These are phyloP conservation scores for Leptodactylus fallax DNA, from an alignment of 2,797 vertebrate genomes.

Conservation along the genomic window DNA sequence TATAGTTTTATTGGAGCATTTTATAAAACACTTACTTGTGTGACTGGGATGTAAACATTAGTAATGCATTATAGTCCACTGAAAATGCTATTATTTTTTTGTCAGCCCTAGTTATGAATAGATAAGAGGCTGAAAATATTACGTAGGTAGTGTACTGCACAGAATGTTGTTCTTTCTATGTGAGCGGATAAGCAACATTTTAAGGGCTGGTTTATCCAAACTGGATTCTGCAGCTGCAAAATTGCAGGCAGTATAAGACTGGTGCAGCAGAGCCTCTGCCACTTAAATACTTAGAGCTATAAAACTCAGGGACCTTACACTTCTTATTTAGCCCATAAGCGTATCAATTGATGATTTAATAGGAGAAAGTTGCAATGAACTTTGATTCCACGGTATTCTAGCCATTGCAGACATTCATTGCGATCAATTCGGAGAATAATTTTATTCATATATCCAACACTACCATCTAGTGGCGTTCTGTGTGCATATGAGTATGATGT, in stretches of 20 bases:
- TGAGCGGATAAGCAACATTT: slow-evolving; percentile 14
- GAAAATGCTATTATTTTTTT: neutral
- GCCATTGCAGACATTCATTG: slow-evolving; percentile 47
- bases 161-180: neutral
- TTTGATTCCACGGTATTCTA: slow-evolving; percentile 62
- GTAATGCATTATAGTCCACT: neutral
- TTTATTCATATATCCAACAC: slow-evolving; percentile 53
- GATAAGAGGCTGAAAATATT: neutral
- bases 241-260: slow-evolving; percentile 27
- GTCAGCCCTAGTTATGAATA: neutral
- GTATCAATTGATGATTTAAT: slow-evolving; percentile 64
- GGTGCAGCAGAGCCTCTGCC: slow-evolving; percentile 34
- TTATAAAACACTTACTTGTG: neutral
- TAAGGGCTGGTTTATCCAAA: slow-evolving; percentile 4
- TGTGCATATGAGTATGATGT: neutral
- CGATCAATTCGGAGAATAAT: neutral
- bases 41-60: neutral
- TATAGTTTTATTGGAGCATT: neutral
- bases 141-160: neutral
- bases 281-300: slow-evolving; percentile 56
- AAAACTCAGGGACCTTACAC: slow-evolving; percentile 60
- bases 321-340: slow-evolving; percentile 64
- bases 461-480: slow-evolving; percentile 58
- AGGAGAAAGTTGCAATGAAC: slow-evolving; percentile 64
- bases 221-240: slow-evolving; percentile 27